Conservation (phyloP, 2,113 vertebrate species). For the Myocastor coypus region DNA sequence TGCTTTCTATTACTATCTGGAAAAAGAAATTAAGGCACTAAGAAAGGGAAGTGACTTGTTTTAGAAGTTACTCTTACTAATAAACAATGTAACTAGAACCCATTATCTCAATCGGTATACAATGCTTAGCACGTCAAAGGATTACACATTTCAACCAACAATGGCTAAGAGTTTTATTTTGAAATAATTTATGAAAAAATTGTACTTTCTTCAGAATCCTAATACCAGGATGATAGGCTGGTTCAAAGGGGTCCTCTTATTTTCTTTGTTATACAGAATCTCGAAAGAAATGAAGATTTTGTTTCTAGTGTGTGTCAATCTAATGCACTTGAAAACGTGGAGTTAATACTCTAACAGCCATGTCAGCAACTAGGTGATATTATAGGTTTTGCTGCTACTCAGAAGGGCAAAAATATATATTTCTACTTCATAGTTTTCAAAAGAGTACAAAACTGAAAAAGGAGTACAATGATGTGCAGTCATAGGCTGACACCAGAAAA, state of each 20-base stretch:
- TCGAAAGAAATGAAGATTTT: not conserved
- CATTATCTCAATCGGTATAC: not conserved
- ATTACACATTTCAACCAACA: not conserved
- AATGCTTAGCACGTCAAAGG: not conserved
- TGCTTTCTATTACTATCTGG: not conserved
- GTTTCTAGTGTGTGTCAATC: not conserved
- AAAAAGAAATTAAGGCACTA: constrained; percentile 17
- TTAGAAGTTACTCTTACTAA: too few species aligned
- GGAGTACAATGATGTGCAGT: not conserved
- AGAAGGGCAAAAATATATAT: constrained; percentile 52
- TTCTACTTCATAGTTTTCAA: constrained; percentile 50
- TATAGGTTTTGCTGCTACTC: constrained; percentile 37
- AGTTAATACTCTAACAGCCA: constrained; percentile 48
- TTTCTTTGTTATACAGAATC: not conserved
- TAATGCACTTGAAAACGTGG: not conserved
- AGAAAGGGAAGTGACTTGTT: not conserved
- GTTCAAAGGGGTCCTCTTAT: not conserved
- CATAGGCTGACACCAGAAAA: constrained; percentile 4
- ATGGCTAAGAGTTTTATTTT: not conserved
- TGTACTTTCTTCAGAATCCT: not conserved
- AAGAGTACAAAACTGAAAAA: constrained; percentile 47
- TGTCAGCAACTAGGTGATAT: constrained; percentile 53
- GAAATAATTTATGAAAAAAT: not conserved
- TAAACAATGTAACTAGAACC: not conserved
- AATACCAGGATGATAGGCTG: not conserved